phyloP scores from a whole-genome alignment of 1,140 invertebrate genomes.

The Oryzaephilus surinamensis region DNA sequence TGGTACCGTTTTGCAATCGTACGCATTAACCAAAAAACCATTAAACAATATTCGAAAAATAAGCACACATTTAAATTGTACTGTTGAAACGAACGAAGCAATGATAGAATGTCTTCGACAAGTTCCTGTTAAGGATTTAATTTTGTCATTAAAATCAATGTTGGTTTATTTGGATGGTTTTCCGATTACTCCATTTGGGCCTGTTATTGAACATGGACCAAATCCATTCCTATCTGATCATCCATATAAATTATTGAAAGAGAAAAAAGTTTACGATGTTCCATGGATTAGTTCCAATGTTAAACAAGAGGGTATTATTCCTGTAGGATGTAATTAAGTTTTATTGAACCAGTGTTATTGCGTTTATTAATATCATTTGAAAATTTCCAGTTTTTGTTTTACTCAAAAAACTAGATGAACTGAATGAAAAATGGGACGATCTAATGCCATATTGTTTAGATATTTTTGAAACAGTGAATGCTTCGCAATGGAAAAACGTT shows the following conservation, averaged over 20 bases:
- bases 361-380: background rate
- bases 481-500: constrained; percentile 34
- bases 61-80: constrained; percentile 57
- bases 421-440: constrained; percentile 46
- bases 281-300: constrained; percentile 34
- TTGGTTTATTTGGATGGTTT: constrained; percentile 18
- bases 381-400: constrained; percentile 11
- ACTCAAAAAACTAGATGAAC: constrained; percentile 31
- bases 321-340: constrained; percentile 8
- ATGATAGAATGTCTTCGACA: constrained; percentile 59
- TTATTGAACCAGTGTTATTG: background rate
- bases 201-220: constrained; percentile 24
- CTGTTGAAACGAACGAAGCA: constrained; percentile 40
- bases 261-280: constrained; percentile 35
- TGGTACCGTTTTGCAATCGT: constrained; percentile 59
- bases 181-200: constrained; percentile 27
- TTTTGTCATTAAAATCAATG: background rate
- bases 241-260: constrained; percentile 39
- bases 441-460: constrained; percentile 48
- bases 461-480: constrained; percentile 47
- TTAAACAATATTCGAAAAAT: constrained; percentile 55
- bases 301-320: constrained; percentile 32
- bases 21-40: constrained; percentile 56
- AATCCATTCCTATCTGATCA: constrained; percentile 44
- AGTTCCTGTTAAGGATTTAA: constrained; percentile 4